Base-by-base conservation (phyloP, 2,113 vertebrate genomes). In the Carassius carassius region DNA sequence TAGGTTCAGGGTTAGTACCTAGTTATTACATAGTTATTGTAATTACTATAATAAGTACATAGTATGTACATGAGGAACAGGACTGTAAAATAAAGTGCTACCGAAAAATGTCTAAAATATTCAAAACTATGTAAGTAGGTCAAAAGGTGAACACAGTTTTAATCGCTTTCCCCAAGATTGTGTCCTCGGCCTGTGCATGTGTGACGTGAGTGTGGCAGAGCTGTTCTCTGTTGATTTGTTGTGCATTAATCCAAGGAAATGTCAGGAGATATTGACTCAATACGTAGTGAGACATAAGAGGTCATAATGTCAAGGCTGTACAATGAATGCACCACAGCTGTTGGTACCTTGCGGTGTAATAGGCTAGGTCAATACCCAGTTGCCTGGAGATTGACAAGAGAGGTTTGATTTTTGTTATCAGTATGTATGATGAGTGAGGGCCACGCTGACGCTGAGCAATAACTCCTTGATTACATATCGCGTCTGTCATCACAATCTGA, bases 401-500 rank as follows among this genome's bases (percentile, higher is more conserved):
- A 19, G 47, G 83, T 85, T 75, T 83, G 84, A 88, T 76, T 83
- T 80, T 58, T 74, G 75, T 83, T 84, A 81, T 76, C 76, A 79
- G 44, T 47, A 47, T 47, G 44, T 47, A 47, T 47, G 44, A 47
- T 47, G 12, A 47, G 44, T 47, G 44, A 47, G 44, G 44, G 81
- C 58, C n/a, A 58, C 21, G 37, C 76, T 11, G 44, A 47, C 44
- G 2, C 44, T 12, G 44, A 47, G 44, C 44, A 88, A 88, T 88
- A 88, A 84, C 44, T 47, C 87, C 72, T 75, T 88, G 87, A 88
- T 88, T 88, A 86, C 76, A 84, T 21, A 74, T 10, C 2, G 44
- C 19, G 81, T 84, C 87, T 88, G 87, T 86, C 87, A 86, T 81
- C 25, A 21, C 84, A 86, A 81, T 84, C 58, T 84, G 78, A 88